Base-by-base conservation (phyloP, 2,797 vertebrate genomes). In the Ceryle rudis region DNA sequence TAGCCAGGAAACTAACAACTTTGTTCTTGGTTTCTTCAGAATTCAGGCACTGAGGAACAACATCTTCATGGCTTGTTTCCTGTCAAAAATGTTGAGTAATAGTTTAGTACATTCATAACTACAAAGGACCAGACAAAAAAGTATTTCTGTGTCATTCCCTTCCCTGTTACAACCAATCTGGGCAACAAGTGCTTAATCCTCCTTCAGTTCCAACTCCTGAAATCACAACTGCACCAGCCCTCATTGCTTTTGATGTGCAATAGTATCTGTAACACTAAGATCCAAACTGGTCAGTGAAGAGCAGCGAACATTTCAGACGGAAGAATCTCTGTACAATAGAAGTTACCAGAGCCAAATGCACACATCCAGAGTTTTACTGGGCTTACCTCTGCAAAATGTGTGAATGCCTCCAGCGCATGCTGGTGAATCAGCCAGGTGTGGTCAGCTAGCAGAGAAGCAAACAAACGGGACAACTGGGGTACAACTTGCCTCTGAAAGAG, bases 31-130 rank as follows among this genome's bases (percentile, higher is more conserved):
- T 98, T 73, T 99, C 98, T 93, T 99, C 99, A 46, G 98, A 98
- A 90, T 95, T 95, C 93, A 99, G 98, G 96, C 99, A 99, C 82
- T 98, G 98, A 85, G 99, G 99, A 97, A 99, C 99, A 6, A 99
- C 97, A 80, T 99, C 99, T 97, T 99, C 99, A 10, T 99, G 99
- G 96, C 98, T 99, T 89, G 99, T 99, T 91, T 98, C 98, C 99
- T 99, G 82, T 77, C 89, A 95, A 86, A 93, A 97, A 33, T 14
- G 44, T 75, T 25, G 47, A 96, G 7, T 23, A 81, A 88, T 6
- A 61, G 26, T 42, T 91, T 52, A 86, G 31, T 41, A 55, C 13
- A 14, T 52, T 35, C 28, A 21, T 17, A n/a, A 21, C 51, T 85
- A 60, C 33, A 81, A 57, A 66, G 21, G 17, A 84, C 65, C 2